Conservation (phyloP, 2,888 invertebrate species). For the Crioceris asparagi region DNA sequence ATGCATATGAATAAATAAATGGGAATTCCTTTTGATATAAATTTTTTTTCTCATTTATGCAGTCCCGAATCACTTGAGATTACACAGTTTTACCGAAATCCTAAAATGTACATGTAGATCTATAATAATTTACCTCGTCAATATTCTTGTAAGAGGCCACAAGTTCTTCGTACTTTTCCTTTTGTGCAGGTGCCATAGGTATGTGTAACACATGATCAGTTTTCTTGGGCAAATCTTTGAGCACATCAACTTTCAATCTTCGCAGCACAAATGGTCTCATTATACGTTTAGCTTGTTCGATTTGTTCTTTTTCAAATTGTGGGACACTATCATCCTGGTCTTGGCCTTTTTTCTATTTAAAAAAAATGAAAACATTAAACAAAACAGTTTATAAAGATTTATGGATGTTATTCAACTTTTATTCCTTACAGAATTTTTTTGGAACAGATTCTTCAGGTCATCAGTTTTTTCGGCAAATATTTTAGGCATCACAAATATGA, state of each 20-base stretch:
- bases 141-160: constrained; percentile 55
- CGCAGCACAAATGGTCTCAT: constrained; percentile 93
- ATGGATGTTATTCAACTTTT: too few species aligned
- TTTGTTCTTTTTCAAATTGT: constrained; percentile 81
- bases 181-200: constrained; percentile 62
- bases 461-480: constrained; percentile 83
- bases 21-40: too few species aligned
- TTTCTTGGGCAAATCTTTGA: constrained; percentile 78
- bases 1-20: too few species aligned
- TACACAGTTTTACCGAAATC: too few species aligned
- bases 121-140: too few species aligned
- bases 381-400: background rate
- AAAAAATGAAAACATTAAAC: background rate
- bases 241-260: constrained; percentile 76
- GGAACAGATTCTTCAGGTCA: constrained; percentile 78
- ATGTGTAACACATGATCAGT: constrained; percentile 57
- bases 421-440: constrained; percentile 53
- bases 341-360: constrained; percentile 18
- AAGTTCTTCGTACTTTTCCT: constrained; percentile 63
- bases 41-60: too few species aligned
- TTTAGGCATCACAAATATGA: constrained; percentile 94
- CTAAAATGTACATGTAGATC: too few species aligned
- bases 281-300: constrained; percentile 86
- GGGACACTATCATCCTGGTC: constrained; percentile 49
- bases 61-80: too few species aligned